Evolutionary conservation across 2,113 vertebrate genomes (phyloP), one percentile per base, ranked within the genome.

Genomic region (Axis porcinus): DNA sequence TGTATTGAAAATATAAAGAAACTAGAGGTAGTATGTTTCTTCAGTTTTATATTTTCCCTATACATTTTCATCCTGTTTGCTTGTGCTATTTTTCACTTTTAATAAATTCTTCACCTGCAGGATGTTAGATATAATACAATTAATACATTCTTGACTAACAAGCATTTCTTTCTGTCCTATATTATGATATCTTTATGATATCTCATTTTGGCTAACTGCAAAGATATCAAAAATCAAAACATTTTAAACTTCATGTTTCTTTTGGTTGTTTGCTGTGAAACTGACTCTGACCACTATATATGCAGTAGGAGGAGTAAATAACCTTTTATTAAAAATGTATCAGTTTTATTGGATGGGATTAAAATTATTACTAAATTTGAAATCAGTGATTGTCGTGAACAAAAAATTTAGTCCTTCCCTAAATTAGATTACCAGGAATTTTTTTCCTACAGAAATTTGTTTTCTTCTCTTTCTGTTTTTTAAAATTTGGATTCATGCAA

Each of bases 241-340:
- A 97, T 96, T 98, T 98, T 98, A 96, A 94, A 97, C 97, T 98
- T 98, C 92, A 92, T 92, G 50, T 94, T 97, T 98, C 95, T 94
- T 97, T 98, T 97, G 96, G 90, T 98, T 98, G 97, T 98, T 94
- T 96, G 94, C 98, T 98, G 62, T 98, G 98, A 98, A 99, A 98
- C 98, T 98, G 98, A 99, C 98, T 99, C 98, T 99, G 98, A 98
- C 97, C 97, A 98, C 98, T 97, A 90, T 95, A 97, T 93, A 97
- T 98, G 99, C 98, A 99, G 98, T 97, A 98, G 58, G 23, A 84
- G 27, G 58, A 25, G n/a, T 94, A 88, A 84, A 85, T 92, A 76
- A 95, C 14, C 33, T 96, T 79, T 91, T 76, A 62, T 97, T 50
- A 43, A 95, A 95, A 67, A 55, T 1, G 47, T 64, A 86, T 16